Evolutionary conservation across 2,888 invertebrate genomes (phyloP), one percentile per base, ranked within the genome.

Genomic region (Clistopyga incitator): DNA sequence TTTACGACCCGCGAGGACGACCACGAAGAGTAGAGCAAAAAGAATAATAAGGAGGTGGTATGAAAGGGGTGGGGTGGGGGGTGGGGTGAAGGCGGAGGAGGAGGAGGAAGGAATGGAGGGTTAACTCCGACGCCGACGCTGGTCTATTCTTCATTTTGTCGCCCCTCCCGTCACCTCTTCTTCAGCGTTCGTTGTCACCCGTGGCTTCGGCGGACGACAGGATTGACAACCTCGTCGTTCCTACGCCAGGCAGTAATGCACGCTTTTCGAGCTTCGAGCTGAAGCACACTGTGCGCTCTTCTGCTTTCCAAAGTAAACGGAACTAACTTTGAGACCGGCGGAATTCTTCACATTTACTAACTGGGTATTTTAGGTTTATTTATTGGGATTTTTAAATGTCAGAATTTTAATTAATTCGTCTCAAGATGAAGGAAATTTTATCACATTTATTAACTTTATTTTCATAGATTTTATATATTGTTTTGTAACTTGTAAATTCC

Each of bases 101-200:
- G 59, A 29, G 29, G 47, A 29, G 65, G 47, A 70, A 38, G 42
- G 59, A 29, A 34, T 38, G 68, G 78, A 38, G 64, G 50, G 20
- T 34, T 54, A 34, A 59, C 47, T 54, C 38, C 38, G 88, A 84
- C 82, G 86, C 83, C 82, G 76, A n/a, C 61, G 74, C 85, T 76
- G 84, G 82, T 87, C 85, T 86, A 84, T 86, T 87, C 87, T 86
- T 88, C 86, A 86, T 89, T 88, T 88, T 86, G 64, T 84, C 86
- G 65, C 83, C 76, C 67, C 80, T 59, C 54, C 3, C 38, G 25
- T 42, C 64, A 29, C 67, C 50, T 23, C 38, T 38, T 25, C n/a
- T n/a, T 1, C 3, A 23, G n/a, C n/a, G n/a, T n/a, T n/a, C 56
- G 25, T 20, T 56, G 50, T 56, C 54, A 42, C 42, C 47, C 15